Evolutionary conservation across 2,797 vertebrate species (phyloP).

Genomic region (Coccyzus lansbergi): DNA sequence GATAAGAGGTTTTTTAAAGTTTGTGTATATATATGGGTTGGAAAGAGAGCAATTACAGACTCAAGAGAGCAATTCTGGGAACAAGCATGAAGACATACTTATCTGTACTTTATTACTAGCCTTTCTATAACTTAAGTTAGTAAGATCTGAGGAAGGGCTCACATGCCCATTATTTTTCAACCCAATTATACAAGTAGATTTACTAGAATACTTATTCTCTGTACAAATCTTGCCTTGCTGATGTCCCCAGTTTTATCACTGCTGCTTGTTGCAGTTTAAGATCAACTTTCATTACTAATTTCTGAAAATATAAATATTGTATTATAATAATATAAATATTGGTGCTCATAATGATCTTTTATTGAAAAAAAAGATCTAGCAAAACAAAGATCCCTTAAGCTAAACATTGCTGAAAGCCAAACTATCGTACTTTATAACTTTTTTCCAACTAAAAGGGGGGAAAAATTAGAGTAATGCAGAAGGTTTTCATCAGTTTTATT

Average conservation of each 20-base stretch:
- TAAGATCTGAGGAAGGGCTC: background rate
- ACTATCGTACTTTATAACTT: background rate
- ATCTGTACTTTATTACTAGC: background rate
- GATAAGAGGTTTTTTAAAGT: conserved; percentile 21
- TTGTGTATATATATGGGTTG: conserved; percentile 4
- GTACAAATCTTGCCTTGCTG: background rate
- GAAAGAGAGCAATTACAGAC: conserved; percentile 41
- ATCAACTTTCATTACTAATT: background rate
- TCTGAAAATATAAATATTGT: too few relatives aligned
- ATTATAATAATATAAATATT: too few relatives aligned
- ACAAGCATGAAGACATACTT: background rate
- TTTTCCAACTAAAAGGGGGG: background rate
- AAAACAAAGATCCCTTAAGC: background rate
- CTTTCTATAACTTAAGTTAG: background rate
- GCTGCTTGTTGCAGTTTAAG: background rate
- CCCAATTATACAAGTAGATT: background rate
- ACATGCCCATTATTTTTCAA: background rate
- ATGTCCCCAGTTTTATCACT: background rate
- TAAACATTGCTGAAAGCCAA: conserved; percentile 25
- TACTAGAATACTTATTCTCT: background rate
- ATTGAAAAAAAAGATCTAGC: background rate
- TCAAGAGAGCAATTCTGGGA: conserved; percentile 36
- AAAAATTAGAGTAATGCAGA: background rate
- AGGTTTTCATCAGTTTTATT: background rate
- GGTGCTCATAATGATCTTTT: conserved; percentile 3